Conservation (phyloP, 2,888 invertebrate species). For the Exephanes ischioxanthus region DNA sequence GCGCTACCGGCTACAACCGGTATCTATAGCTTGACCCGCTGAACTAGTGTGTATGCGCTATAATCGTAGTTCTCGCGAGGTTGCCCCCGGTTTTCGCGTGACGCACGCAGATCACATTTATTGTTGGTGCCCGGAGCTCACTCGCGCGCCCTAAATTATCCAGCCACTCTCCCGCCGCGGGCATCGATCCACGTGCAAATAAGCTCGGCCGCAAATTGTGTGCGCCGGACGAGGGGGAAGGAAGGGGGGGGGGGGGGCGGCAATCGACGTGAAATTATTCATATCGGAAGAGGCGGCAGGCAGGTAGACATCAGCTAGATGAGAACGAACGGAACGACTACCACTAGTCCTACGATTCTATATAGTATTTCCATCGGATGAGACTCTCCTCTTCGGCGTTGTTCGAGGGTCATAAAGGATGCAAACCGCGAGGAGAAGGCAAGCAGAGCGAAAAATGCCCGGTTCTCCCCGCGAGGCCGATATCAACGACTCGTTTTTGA, state of each 20-base stretch:
- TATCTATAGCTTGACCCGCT: not conserved
- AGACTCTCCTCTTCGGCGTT: not conserved
- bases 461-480: not conserved
- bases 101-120: constrained; percentile 65
- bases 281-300: constrained; percentile 29
- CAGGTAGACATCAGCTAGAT: constrained; percentile 20
- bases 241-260: not conserved
- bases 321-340: not conserved
- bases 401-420: constrained; percentile 6
- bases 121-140: constrained; percentile 50
- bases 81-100: constrained; percentile 60
- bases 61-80: constrained; percentile 24
- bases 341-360: not conserved
- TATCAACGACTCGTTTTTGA: constrained; percentile 5
- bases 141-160: constrained; percentile 55
- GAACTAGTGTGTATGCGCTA: not conserved
- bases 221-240: constrained; percentile 29
- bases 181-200: constrained; percentile 64
- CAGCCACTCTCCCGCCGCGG: constrained; percentile 34
- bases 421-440: not conserved
- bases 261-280: constrained; percentile 61
- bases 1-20: not conserved
- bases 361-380: not conserved
- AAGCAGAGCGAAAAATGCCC: not conserved
- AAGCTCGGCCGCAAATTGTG: constrained; percentile 61